These are phyloP conservation scores for Leptinotarsa undecemlineata DNA, from an alignment of 1,140 invertebrate genomes.

Conservation along the genomic window DNA sequence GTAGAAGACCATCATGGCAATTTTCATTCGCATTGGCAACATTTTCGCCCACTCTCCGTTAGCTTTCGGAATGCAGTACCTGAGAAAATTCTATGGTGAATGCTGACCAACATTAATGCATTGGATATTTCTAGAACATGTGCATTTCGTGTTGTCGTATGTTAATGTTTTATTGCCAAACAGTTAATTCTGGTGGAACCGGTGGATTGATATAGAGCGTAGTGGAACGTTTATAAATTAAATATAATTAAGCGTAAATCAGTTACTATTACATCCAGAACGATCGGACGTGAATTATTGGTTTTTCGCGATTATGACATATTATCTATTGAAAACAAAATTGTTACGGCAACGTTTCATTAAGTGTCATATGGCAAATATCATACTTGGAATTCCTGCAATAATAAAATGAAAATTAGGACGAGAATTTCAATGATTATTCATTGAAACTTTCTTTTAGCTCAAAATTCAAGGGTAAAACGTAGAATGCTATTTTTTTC, in stretches of 20 bases:
- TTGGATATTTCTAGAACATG: constrained; percentile 1
- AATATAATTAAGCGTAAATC: constrained; percentile 29
- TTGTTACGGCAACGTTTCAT: neutral
- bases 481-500: no score
- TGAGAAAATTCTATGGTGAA: neutral
- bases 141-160: constrained; percentile 21
- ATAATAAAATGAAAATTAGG: no score
- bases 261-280: constrained; percentile 23
- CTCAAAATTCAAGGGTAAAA: no score
- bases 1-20: no score
- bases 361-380: no score
- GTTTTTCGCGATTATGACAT: neutral
- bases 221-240: constrained; percentile 25
- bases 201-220: constrained; percentile 30
- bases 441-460: no score
- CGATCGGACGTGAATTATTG: constrained; percentile 15
- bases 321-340: constrained; percentile 11
- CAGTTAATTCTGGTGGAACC: constrained; percentile 20
- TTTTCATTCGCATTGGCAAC: neutral
- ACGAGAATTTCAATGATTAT: no score
- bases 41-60: neutral
- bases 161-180: constrained; percentile 28
- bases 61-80: neutral
- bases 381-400: no score
- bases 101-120: neutral